Base-by-base conservation (phyloP, 2,797 vertebrate species). In the Sebastolobus alascanus region DNA sequence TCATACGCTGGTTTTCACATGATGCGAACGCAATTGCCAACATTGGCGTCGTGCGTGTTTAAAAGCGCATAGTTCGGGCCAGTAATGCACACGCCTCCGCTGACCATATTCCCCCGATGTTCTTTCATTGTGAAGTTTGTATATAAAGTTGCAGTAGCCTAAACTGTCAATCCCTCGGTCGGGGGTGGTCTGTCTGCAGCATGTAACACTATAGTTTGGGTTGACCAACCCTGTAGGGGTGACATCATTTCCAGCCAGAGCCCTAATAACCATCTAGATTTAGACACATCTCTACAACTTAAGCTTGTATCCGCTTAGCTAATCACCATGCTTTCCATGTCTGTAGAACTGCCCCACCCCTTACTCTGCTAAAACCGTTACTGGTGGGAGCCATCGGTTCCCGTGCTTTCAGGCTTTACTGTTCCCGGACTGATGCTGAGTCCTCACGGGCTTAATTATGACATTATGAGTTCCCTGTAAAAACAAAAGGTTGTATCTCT, bases 171-270 rank as follows among this genome's bases (percentile, higher is more conserved):
- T 82, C 77, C 25, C 59, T 74, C 68, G 50, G 75, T 50, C 37
- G 64, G 50, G 50, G 83, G 84, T 78, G 83, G 84, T 90, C 88
- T 73, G 76, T 85, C 84, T 88, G 75, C 80, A 63, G 65, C 66
- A 8, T 73, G 82, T 81, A 88, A 86, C 65, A 20, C 60, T 80
- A 71, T 84, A 83, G 56, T 82, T 43, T 68, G 54, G 60, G 59
- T 52, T 46, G 55, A 82, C 63, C 82, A 69, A 31, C 12, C 71
- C 55, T 63, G 68, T 18, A 70, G 50, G 56, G 20, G 52, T 90
- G 84, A 85, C 74, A 78, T 84, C 46, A 88, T 80, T 78, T 77
- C 63, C 81, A 88, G 65, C 43, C 73, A 68, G 40, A 81, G 38
- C 22, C 16, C 43, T 79, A 77, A 77, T 86, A 75, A 76, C 75